Evolutionary conservation across 2,113 vertebrate species (phyloP).

Genomic region (Girardinichthys multiradiatus): DNA sequence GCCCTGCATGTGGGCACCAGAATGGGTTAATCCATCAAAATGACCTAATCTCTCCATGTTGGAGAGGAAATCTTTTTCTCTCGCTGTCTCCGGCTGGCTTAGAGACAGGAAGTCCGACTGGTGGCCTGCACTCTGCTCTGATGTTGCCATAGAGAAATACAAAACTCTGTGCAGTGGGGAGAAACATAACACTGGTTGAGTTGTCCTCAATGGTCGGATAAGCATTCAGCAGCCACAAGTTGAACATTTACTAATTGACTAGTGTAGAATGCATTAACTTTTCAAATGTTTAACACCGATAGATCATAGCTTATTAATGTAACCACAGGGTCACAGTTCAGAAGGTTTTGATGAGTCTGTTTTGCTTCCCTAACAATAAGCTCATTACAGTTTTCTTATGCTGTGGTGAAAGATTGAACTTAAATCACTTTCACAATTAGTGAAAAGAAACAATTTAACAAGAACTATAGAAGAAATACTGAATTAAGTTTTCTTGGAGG

Average conservation of each 20-base stretch:
- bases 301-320: constrained; percentile 32
- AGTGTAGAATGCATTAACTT: constrained; percentile 3
- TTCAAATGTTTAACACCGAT: constrained; percentile 31
- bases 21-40: constrained; percentile 65
- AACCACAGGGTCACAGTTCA: constrained; percentile 1
- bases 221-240: constrained; percentile 36
- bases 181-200: constrained; percentile 26
- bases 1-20: constrained; percentile 51
- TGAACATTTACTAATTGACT: constrained; percentile 30
- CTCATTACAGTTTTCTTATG: constrained; percentile 9
- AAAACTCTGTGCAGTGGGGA: constrained; percentile 34
- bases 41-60: constrained; percentile 55
- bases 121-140: constrained; percentile 15
- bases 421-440: background rate
- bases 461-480: constrained; percentile 14
- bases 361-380: constrained; percentile 28
- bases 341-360: constrained; percentile 5
- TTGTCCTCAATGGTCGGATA: constrained; percentile 37
- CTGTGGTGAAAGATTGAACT: constrained; percentile 30
- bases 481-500: constrained; percentile 45
- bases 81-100: constrained; percentile 38
- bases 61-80: constrained; percentile 47
- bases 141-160: constrained; percentile 66
- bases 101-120: constrained; percentile 51
- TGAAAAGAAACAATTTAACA: constrained; percentile 3